phyloP scores from a whole-genome alignment of 2,113 vertebrate species.

The Rhea pennata region DNA sequence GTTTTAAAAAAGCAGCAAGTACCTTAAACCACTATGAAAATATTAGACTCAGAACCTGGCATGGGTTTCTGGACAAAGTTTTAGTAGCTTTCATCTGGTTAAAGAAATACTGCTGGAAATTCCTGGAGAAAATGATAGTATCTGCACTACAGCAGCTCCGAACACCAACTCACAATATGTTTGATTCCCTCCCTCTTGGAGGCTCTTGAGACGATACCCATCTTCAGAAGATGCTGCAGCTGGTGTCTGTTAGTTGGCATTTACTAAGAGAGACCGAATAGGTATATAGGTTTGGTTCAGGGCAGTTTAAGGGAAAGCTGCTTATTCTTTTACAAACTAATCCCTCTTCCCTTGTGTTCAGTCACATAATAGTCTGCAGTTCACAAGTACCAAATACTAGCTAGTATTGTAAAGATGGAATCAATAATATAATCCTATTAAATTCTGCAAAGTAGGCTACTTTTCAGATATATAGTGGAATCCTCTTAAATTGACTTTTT shows the following conservation, averaged over 20 bases:
- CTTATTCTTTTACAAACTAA: conserved; percentile 72
- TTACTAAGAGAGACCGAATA: conserved; percentile 61
- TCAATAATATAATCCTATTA: conserved; percentile 82
- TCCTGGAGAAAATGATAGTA: neutral
- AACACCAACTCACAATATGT: neutral
- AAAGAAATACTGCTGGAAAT: neutral
- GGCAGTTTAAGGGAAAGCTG: conserved; percentile 65
- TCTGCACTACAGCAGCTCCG: neutral
- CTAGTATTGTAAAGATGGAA: conserved; percentile 69
- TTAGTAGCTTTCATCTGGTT: neutral
- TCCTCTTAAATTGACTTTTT: conserved; percentile 76
- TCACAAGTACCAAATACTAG: conserved; percentile 64
- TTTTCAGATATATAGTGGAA: conserved; percentile 75
- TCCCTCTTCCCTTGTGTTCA: conserved; percentile 70
- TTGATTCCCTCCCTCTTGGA: neutral
- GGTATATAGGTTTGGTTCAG: conserved; percentile 19
- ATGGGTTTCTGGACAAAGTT: neutral
- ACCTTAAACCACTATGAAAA: neutral
- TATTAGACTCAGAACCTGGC: neutral
- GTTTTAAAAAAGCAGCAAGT: neutral
- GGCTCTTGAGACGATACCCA: neutral
- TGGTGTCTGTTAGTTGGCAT: conserved; percentile 35
- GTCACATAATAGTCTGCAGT: conserved; percentile 61
- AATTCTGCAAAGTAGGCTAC: conserved; percentile 72
- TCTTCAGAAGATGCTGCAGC: neutral